Evolutionary conservation across 2,113 vertebrate genomes (phyloP), one percentile per base, ranked within the genome.

Genomic region (Brachypodius melanocephalos): DNA sequence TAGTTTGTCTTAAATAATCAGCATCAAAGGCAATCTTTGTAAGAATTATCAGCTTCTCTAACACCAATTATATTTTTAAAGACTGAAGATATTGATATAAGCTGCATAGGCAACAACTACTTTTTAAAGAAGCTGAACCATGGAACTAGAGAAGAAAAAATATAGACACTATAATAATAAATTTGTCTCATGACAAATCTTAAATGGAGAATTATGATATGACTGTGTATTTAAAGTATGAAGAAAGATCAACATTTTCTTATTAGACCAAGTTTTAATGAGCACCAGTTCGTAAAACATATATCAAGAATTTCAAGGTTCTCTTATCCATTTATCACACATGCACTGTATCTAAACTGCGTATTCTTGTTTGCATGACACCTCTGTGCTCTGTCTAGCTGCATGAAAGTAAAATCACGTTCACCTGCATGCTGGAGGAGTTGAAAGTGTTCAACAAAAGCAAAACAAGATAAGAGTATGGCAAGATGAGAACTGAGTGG

Each of bases 401-500:
- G 9, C 19, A 43, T 46, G 49, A 58, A 89, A 93, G 26, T 74
- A 88, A 88, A 90, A 78, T 54, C 42, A 55, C 11, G 45, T 73
- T 75, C 26, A 74, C 26, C 25, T n/a, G 18, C 25, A 68, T 66
- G 49, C 34, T 61, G 25, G 26, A 93, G 28, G 48, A 88, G 32
- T 75, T 72, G 40, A 57, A 88, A 79, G 46, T 42, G 40, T 73
- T 88, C 46, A 91, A 76, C n/a, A 62, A 87, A 91, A 78, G 31
- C 6, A 52, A 94, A 93, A 88, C 46, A 85, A 79, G 54, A 66
- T 90, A 90, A 88, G n/a, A 93, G 34, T 19, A 57, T 14, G 21
- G 62, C 21, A 79, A 75, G 28, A 83, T 61, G 54, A 80, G 46
- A 63, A 83, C 26, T 34, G 16, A 65, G 43, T 45, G 32, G 14